Evolutionary conservation across 2,888 invertebrate genomes (phyloP).

Genomic region (Branchipolynoe longqiensis): DNA sequence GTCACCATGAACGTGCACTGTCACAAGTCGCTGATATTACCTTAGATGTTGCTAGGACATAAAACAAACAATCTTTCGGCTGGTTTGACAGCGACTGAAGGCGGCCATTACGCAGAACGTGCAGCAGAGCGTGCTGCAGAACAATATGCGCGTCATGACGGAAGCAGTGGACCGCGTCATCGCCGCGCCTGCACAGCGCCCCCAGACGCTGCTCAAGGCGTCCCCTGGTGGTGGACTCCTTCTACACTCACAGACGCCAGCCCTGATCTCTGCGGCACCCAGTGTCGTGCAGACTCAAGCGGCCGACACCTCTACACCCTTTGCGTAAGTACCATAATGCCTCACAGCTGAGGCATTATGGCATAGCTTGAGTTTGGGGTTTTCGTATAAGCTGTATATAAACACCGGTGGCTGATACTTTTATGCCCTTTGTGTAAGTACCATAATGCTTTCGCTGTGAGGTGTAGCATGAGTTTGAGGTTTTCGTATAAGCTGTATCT

Average conservation of each 20-base stretch:
- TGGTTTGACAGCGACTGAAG: constrained; percentile 82
- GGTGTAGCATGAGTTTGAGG: too few species aligned
- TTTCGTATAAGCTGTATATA: too few species aligned
- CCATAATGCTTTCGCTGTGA: too few species aligned
- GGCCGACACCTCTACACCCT: constrained; percentile 64
- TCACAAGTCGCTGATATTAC: too few species aligned
- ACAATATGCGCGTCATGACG: constrained; percentile 65
- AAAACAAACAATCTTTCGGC: not conserved
- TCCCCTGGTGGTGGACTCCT: constrained; percentile 57
- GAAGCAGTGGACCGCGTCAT: constrained; percentile 65
- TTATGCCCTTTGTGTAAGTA: constrained; percentile 59
- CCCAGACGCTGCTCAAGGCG: constrained; percentile 49
- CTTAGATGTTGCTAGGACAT: not conserved
- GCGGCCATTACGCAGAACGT: constrained; percentile 80
- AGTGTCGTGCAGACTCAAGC: constrained; percentile 60
- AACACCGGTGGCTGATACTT: constrained; percentile 63
- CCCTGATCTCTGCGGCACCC: not conserved
- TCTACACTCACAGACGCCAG: not conserved
- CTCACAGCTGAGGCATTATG: too few species aligned
- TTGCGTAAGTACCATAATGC: constrained; percentile 29
- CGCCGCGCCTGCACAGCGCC: constrained; percentile 35
- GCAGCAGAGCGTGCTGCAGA: constrained; percentile 65
- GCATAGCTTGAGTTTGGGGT: too few species aligned
- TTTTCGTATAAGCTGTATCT: too few species aligned
- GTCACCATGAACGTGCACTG: too few species aligned